Percentiles rank a stretch among this genome's conserved stretches.
Evolutionary conservation across 2,888 invertebrate species (phyloP).

Genomic region (Tipula confusa): DNA sequence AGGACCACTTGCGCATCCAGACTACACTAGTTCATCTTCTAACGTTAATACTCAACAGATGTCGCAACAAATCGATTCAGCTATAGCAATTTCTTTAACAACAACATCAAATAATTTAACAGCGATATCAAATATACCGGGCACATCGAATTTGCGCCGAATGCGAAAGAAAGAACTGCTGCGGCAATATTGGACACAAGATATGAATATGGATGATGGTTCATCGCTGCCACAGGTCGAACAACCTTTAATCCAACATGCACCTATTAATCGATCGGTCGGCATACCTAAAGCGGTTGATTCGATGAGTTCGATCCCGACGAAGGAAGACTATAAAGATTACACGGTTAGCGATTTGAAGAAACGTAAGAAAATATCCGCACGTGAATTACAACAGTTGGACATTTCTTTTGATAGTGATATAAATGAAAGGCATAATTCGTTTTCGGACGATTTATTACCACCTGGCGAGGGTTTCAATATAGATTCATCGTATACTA

Average conservation of each 20-base stretch:
- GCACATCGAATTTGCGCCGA: constrained; percentile 71
- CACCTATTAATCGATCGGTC: constrained; percentile 51
- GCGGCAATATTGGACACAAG: constrained; percentile 79
- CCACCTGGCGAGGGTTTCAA: background rate
- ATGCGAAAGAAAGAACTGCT: constrained; percentile 88
- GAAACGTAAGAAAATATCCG: constrained; percentile 58
- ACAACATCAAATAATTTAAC: constrained; percentile 53
- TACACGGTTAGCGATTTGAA: constrained; percentile 60
- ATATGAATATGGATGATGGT: constrained; percentile 80
- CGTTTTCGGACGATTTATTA: constrained; percentile 32
- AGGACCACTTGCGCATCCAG: constrained; percentile 74
- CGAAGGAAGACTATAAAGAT: constrained; percentile 77
- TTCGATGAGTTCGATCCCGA: constrained; percentile 82
- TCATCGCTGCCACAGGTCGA: constrained; percentile 53
- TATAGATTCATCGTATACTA: background rate
- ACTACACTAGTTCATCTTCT: constrained; percentile 59
- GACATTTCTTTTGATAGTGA: constrained; percentile 58
- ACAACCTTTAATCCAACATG: constrained; percentile 56
- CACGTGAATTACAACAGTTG: constrained; percentile 60
- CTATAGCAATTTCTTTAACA: constrained; percentile 43
- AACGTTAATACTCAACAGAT: constrained; percentile 35
- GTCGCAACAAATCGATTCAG: constrained; percentile 33
- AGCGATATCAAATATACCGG: constrained; percentile 53
- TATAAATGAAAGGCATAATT: constrained; percentile 46
- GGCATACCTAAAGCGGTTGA: constrained; percentile 81